These are phyloP conservation scores for Rhinatrema bivittatum DNA, from an alignment of 2,797 vertebrate genomes.

Conservation along the genomic window DNA sequence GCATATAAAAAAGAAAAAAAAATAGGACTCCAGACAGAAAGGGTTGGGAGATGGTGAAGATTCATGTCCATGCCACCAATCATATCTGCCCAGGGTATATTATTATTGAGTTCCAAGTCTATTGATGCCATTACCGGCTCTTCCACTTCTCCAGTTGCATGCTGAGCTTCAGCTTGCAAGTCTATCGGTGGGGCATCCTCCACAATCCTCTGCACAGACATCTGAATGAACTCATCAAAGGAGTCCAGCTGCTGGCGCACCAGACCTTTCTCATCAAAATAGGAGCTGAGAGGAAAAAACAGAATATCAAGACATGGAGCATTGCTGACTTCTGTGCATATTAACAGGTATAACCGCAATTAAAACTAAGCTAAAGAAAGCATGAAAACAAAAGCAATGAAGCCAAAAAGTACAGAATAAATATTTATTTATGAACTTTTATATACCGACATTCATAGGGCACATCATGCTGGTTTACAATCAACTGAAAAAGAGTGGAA, in stretches of 20 bases:
- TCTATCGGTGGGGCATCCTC: constrained; percentile 96
- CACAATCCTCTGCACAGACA: constrained; percentile 97
- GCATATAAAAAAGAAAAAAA: too few relatives aligned
- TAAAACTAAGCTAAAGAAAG: not conserved
- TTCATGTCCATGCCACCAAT: too few relatives aligned
- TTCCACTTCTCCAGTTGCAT: constrained; percentile 92
- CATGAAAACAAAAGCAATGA: not conserved
- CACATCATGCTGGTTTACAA: too few relatives aligned
- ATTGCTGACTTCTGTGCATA: too few relatives aligned
- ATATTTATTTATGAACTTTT: too few relatives aligned
- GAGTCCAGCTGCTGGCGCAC: constrained; percentile 96
- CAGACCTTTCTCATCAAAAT: constrained; percentile 97
- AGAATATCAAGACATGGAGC: not conserved
- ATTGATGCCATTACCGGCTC: constrained; percentile 94
- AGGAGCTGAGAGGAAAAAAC: constrained; percentile 65
- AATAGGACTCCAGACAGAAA: too few relatives aligned
- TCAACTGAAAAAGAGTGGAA: too few relatives aligned
- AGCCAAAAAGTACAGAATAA: too few relatives aligned
- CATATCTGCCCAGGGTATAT: too few relatives aligned
- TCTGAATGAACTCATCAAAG: constrained; percentile 98
- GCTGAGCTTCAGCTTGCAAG: constrained; percentile 94
- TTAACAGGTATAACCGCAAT: not conserved
- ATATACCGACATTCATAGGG: too few relatives aligned
- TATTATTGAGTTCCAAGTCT: too few relatives aligned
- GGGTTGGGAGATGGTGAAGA: too few relatives aligned